Evolutionary conservation across 1,140 invertebrate genomes (phyloP), one percentile per base, ranked within the genome.

Genomic region (Zaprionus lachaisei): DNA sequence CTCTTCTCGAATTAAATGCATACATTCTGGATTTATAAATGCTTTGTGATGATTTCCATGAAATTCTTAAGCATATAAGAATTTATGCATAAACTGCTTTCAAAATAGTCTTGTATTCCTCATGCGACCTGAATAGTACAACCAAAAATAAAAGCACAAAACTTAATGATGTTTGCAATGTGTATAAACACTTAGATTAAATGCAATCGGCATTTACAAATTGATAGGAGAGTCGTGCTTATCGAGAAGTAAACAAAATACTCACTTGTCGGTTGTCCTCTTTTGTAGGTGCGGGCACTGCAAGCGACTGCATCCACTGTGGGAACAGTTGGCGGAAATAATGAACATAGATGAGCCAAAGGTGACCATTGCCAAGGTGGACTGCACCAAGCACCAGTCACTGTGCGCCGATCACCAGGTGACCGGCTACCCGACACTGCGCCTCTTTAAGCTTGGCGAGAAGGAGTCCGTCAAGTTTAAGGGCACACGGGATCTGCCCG

Each of bases 391-490:
- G 15, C 95, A 97, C 71, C 95, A 94, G 49, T 91, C 93, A 14
- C 86, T 97, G 2, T 97, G 97, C 91, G 94, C 94, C 14, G 93
- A 95, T 61, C 95, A 97, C 71, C 96, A 96, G 91, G 94, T 97
- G 1, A 96, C 96, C 65, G 96, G 96, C 4, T 94, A 94, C 85
- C 94, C 94, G 3, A 94, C 94, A 2, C 86, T 97, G 14, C 97
- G 97, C 83, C 96, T 97, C 79, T 97, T 96, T 87, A 95, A 95
- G 91, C 89, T 92, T 51, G 95, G 95, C 49, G 94, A 94, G 47
- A 92, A 77, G 38, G 94, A 95, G 78, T 95, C 95, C 2, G 47
- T 91, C 4, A 93, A 95, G 83, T 97, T 96, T 81, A 94, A 95
- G 82, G 96, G 96, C 6, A 95, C 95, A 2, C 93, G 96, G 65